Percentiles rank a stretch among this genome's conserved stretches.
These are phyloP conservation scores for Mirounga angustirostris DNA, from an alignment of 2,113 vertebrate species.

Conservation along the genomic window DNA sequence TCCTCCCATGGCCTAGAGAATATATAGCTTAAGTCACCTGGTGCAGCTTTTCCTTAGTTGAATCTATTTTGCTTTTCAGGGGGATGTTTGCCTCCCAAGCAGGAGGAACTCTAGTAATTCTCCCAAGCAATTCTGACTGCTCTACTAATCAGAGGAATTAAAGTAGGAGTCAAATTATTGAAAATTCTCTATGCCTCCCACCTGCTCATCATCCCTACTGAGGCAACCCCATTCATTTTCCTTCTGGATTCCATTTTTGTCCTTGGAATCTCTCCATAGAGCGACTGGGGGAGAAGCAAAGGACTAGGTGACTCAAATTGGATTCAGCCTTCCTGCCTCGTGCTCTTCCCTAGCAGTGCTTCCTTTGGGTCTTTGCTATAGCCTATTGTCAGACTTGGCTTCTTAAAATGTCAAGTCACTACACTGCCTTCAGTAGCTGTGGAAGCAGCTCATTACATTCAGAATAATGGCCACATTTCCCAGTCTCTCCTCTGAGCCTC, in stretches of 20 bases:
- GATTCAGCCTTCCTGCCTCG: neutral
- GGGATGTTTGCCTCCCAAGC: neutral
- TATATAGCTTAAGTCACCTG: neutral
- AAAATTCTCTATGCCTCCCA: neutral
- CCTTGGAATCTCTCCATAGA: neutral
- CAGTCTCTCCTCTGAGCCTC: neutral
- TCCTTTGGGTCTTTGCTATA: rapidly evolving
- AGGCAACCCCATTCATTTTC: neutral
- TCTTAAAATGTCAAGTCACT: neutral
- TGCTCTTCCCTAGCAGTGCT: no score
- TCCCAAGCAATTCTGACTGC: neutral
- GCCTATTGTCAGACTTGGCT: neutral
- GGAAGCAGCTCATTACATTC: neutral
- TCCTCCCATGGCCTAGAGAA: neutral
- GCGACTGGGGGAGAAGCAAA: neutral
- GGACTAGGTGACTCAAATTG: rapidly evolving
- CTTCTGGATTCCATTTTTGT: neutral
- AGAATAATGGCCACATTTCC: neutral
- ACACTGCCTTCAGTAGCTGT: neutral
- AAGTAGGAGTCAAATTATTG: neutral
- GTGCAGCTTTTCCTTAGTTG: neutral
- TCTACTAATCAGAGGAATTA: neutral
- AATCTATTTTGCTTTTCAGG: neutral
- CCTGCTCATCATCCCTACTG: neutral
- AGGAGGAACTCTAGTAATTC: neutral